Evolutionary conservation across 1,140 invertebrate genomes (phyloP), one percentile per base, ranked within the genome.

Genomic region (Pachypeltis micranthus): DNA sequence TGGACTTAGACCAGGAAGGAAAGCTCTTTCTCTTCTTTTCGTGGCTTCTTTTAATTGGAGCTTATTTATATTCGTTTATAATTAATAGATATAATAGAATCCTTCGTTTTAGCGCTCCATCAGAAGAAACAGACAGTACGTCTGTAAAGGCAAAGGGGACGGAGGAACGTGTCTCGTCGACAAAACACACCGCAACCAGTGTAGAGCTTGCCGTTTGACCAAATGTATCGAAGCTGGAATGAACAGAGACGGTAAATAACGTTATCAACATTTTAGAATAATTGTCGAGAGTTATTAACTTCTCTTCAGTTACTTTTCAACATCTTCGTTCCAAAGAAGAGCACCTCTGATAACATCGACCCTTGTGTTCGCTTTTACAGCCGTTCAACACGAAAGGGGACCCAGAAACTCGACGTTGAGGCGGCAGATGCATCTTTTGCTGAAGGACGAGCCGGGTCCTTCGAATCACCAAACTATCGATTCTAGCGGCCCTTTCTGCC

Each of bases 241-340:
- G 96, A 98, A 98, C 75, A 95, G 92, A 81, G 94, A 98, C 74
- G 92, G 93, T 96, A 76, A 84, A n/a, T n/a, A n/a, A n/a, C n/a
- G n/a, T n/a, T n/a, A n/a, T n/a, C n/a, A n/a, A n/a, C n/a, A n/a
- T n/a, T n/a, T n/a, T n/a, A n/a, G n/a, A n/a, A 21, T 7, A 25
- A 55, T 28, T 59, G 3, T 31, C 12, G 56, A 25, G 47, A 21
- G 4, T 54, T 12, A 54, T 54, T 21, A 54, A 12, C 21, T 12
- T 54, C 21, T 7, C 7, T 10, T 21, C 47, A n/a, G n/a, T n/a
- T n/a, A n/a, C n/a, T n/a, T n/a, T n/a, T n/a, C n/a, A n/a, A n/a
- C n/a, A n/a, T n/a, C n/a, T n/a, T n/a, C n/a, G n/a, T n/a, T n/a
- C n/a, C n/a, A n/a, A n/a, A n/a, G n/a, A n/a, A n/a, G n/a, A n/a